Evolutionary conservation across 2,888 invertebrate genomes (phyloP).

Genomic region (Philereme vetulata): DNA sequence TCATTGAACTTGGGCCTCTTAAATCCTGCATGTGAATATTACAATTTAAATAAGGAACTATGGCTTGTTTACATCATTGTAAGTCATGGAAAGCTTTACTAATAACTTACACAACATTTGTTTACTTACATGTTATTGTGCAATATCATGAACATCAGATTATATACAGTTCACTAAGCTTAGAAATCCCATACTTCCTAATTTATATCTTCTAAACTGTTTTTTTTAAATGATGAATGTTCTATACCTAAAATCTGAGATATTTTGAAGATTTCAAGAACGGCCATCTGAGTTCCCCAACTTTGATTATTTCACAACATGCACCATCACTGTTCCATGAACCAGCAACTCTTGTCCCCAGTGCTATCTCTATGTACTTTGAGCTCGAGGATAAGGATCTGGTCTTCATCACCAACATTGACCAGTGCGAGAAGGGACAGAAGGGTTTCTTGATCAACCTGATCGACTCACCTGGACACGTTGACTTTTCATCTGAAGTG

Average conservation of each 20-base stretch:
- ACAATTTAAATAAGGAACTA: background rate
- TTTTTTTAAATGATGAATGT: conserved; percentile 76
- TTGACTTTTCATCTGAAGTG: conserved; percentile 99
- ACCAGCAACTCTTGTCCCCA: conserved; percentile 60
- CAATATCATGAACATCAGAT: conserved; percentile 9
- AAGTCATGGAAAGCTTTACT: background rate
- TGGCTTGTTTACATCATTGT: conserved; percentile 9
- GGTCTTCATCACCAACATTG: conserved; percentile 94
- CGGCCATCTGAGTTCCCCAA: conserved; percentile 78
- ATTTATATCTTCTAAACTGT: background rate
- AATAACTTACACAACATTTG: background rate
- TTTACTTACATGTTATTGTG: conserved; percentile 20
- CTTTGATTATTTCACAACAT: background rate
- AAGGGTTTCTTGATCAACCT: conserved; percentile 99
- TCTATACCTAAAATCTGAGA: conserved; percentile 77
- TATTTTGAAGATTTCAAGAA: conserved; percentile 79
- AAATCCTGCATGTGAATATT: conserved; percentile 1
- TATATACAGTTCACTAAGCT: background rate
- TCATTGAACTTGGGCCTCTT: conserved; percentile 43
- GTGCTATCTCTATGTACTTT: conserved; percentile 99
- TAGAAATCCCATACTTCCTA: no score
- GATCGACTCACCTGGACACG: conserved; percentile 99
- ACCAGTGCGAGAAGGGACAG: conserved; percentile 94
- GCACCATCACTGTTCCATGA: conserved; percentile 6
- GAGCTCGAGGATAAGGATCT: conserved; percentile 97